Evolutionary conservation across 2,888 invertebrate genomes (phyloP), one percentile per base, ranked within the genome.

Genomic region (Argynnis bischoffii): DNA sequence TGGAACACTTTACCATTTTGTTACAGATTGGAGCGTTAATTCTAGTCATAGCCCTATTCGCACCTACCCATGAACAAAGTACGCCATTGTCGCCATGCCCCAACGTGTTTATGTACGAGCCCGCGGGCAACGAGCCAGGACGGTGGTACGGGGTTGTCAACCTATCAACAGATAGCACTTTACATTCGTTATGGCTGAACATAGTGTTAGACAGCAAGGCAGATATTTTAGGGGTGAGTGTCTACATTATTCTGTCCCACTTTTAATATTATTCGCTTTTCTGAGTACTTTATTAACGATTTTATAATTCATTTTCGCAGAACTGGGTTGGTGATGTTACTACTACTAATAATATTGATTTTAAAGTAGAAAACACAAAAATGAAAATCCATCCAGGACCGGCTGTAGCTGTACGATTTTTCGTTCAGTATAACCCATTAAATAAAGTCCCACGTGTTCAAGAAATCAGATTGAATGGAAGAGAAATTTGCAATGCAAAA

Each of bases 81-180:
- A 78, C 86, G 0, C 90, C 92, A 0, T 72, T 77, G 18, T 93
- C 93, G 1, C 95, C 95, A 1, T 95, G 95, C 73, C 94, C 95
- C 16, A 89, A 92, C 69, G 90, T 94, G 50, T 95, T 95, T 81
- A 84, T 83, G 63, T 95, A 95, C 79, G 93, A 94, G 69, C 88
- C 90, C 0, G 87, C 90, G 0, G 89, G 92, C 1, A 84, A 89
- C 0, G 94, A 94, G 75, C 85, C 89, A 0, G 94, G 94, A 47
- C 81, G 94, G 46, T 95, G 95, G 94, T 94, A 94, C 76, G 95
- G 94, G 0, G 92, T 92, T 2, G 87, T 95, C n/a, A 92, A 93
- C 70, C 78, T 95, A 1, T 90, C 91, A 18, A 94, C 94, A 0
- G 90, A 93, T 61, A 94, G 94, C 77, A 93, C 92, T 0, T 85